Conservation (phyloP, 2,888 invertebrate species). For the Chalcis sispes region DNA sequence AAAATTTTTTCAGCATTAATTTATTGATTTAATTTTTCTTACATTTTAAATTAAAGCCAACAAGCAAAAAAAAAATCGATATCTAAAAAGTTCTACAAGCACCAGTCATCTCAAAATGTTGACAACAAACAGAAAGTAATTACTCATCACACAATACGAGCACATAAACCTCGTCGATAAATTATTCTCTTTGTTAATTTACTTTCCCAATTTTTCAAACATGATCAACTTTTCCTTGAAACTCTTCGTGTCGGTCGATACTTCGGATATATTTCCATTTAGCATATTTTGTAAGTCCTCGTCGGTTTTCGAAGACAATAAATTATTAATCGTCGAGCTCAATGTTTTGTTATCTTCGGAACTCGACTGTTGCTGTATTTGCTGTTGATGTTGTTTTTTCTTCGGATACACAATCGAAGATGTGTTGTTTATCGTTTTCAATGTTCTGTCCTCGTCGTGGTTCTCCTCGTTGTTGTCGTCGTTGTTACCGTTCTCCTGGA, state of each 20-base stretch:
- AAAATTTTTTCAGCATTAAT: too few species aligned
- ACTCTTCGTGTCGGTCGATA: conserved; percentile 73
- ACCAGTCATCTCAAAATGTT: conserved; percentile 23
- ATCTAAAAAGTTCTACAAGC: background rate
- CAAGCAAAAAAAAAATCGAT: background rate
- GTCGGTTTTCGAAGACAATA: conserved; percentile 70
- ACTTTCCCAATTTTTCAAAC: conserved; percentile 74
- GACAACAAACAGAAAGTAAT: conserved; percentile 7
- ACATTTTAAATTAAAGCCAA: too few species aligned
- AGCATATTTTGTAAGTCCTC: conserved; percentile 74
- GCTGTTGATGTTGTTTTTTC: conserved; percentile 66
- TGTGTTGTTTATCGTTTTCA: conserved; percentile 12
- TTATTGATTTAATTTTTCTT: background rate
- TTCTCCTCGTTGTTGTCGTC: conserved; percentile 62
- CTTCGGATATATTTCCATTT: conserved; percentile 74
- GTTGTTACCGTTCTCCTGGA: conserved; percentile 72
- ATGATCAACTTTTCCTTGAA: conserved; percentile 75
- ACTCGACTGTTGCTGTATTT: conserved; percentile 67
- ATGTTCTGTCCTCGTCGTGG: conserved; percentile 1
- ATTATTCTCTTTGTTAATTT: conserved; percentile 50
- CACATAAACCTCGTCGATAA: conserved; percentile 11
- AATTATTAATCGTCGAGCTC: conserved; percentile 68
- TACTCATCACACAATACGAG: conserved; percentile 7
- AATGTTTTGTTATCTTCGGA: conserved; percentile 72
- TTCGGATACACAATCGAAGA: conserved; percentile 67